Evolutionary conservation across 2,113 vertebrate species (phyloP).

Genomic region (Varanus komodoensis): DNA sequence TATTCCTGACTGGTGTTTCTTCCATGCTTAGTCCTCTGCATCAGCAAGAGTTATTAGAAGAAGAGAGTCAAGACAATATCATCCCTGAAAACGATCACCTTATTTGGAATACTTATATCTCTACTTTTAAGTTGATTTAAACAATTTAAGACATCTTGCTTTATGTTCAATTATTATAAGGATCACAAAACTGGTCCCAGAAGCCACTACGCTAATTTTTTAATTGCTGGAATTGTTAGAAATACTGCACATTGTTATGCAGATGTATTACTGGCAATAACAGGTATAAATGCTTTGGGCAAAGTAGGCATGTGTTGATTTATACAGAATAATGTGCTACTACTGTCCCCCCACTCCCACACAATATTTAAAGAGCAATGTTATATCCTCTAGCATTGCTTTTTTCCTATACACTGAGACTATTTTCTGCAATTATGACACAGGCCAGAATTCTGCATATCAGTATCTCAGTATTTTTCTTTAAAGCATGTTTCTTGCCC

Average conservation of each 20-base stretch:
- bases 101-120: not conserved
- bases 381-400: not conserved
- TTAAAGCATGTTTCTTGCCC: not conserved
- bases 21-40: not conserved
- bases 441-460: not conserved
- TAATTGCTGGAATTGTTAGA: not conserved
- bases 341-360: too few relatives aligned
- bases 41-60: not conserved
- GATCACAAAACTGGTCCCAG: not conserved
- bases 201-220: not conserved
- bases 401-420: not conserved
- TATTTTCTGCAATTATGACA: not conserved
- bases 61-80: not conserved
- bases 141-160: not conserved
- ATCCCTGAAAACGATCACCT: not conserved
- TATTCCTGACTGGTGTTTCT: not conserved
- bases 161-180: not conserved
- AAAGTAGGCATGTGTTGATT: not conserved
- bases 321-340: not conserved
- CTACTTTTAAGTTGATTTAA: not conserved
- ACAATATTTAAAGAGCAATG: not conserved
- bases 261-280: not conserved
- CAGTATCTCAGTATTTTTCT: not conserved
- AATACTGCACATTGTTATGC: not conserved
- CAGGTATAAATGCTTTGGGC: not conserved